Percentiles rank a stretch among this genome's conserved stretches.
Evolutionary conservation across 2,797 vertebrate species (phyloP).

Genomic region (Vespertilio murinus): DNA sequence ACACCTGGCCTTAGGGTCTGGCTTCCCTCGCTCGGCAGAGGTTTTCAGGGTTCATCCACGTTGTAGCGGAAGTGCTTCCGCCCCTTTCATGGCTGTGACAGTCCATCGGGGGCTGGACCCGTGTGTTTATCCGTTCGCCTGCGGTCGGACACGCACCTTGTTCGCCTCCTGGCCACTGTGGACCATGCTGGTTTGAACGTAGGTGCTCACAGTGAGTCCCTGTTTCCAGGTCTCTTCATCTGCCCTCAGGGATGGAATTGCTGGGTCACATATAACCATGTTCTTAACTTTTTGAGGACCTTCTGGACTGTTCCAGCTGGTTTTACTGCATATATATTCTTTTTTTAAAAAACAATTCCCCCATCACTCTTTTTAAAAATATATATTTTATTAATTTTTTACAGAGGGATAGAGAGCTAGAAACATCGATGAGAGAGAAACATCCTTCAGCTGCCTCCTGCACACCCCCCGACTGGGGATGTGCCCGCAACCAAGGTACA

Average conservation of each 20-base stretch:
- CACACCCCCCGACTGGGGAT: too few species aligned
- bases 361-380: too few species aligned
- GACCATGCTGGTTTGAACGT: not conserved
- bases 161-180: not conserved
- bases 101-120: rapidly evolving
- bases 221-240: not conserved
- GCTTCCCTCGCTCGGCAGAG: not conserved
- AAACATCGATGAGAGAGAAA: too few species aligned
- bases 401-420: too few species aligned
- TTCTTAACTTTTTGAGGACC: not conserved
- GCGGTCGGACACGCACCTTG: not conserved
- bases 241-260: not conserved
- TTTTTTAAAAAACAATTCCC: too few species aligned
- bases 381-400: too few species aligned
- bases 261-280: not conserved
- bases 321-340: not conserved
- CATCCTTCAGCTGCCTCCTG: too few species aligned
- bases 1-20: not conserved
- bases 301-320: not conserved
- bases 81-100: not conserved
- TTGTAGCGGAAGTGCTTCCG: rapidly evolving
- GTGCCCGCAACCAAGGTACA: too few species aligned
- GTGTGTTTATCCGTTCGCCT: rapidly evolving
- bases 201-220: not conserved
- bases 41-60: rapidly evolving